Percentiles rank a stretch among this genome's conserved stretches.
These are phyloP conservation scores for Albula glossodonta DNA, from an alignment of 2,113 vertebrate genomes.

Conservation along the genomic window DNA sequence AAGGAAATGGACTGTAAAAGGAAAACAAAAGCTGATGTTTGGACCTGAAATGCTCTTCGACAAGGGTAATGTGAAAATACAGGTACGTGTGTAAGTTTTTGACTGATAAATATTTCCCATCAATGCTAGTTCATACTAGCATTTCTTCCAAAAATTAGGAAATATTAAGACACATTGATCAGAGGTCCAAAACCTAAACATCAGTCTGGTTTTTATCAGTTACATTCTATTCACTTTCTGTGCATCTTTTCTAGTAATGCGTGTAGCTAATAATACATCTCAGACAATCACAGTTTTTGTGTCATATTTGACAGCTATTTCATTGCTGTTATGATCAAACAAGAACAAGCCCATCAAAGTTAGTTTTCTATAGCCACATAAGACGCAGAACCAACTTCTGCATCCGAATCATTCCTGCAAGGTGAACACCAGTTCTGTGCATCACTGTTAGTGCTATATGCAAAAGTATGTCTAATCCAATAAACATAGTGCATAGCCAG, in stretches of 20 bases:
- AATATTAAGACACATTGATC: neutral
- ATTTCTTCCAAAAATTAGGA: neutral
- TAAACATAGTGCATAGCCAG: conserved; percentile 1
- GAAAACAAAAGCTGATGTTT: too few species aligned
- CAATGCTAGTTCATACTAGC: neutral
- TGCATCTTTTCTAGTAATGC: neutral
- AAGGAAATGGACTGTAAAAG: too few species aligned
- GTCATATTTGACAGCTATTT: neutral
- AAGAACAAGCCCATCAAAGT: neutral
- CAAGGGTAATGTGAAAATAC: neutral
- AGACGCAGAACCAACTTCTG: neutral
- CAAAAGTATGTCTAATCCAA: conserved; percentile 3
- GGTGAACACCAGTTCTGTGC: neutral
- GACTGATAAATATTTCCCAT: too few species aligned
- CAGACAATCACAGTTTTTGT: neutral
- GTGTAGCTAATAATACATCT: neutral
- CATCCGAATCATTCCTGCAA: neutral
- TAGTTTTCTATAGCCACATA: neutral
- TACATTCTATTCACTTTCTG: neutral
- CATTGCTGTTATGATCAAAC: neutral
- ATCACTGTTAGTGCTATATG: neutral
- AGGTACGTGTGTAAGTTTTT: too few species aligned
- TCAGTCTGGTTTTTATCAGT: neutral
- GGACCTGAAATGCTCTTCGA: neutral
- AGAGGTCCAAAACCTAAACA: neutral